phyloP scores from a whole-genome alignment of 2,888 invertebrate species.

The Papilio elwesi region DNA sequence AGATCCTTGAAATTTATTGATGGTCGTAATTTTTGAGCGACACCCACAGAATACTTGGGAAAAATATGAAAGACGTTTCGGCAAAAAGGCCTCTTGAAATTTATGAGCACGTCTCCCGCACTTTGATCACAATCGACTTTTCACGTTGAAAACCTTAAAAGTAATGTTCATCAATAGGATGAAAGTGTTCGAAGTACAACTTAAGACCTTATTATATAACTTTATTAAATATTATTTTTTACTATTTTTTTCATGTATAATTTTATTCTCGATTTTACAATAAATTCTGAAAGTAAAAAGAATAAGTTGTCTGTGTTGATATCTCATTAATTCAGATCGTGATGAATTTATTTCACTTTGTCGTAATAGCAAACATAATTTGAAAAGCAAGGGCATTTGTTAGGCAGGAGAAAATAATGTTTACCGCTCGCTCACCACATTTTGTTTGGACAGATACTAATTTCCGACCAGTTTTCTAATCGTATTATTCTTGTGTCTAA shows the following conservation, averaged over 20 bases:
- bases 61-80: slow-evolving; percentile 84
- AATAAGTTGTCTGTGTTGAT: slow-evolving; percentile 1
- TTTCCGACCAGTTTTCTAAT: slow-evolving; percentile 68
- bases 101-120: slow-evolving; percentile 79
- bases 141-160: slow-evolving; percentile 49
- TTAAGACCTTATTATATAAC: background rate
- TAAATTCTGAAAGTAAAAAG: background rate
- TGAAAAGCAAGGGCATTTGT: slow-evolving; percentile 62
- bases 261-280: background rate
- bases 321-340: slow-evolving; percentile 12
- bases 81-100: slow-evolving; percentile 81
- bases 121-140: slow-evolving; percentile 74
- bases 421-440: slow-evolving; percentile 69
- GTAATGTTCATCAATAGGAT: slow-evolving; percentile 29
- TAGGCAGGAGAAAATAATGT: slow-evolving; percentile 59
- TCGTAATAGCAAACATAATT: slow-evolving; percentile 75
- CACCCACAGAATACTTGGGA: slow-evolving; percentile 79
- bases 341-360: slow-evolving; percentile 24
- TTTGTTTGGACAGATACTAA: slow-evolving; percentile 72
- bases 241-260: background rate
- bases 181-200: slow-evolving; percentile 17
- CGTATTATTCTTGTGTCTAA: slow-evolving; percentile 57
- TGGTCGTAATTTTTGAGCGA: slow-evolving; percentile 82
- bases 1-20: slow-evolving; percentile 82
- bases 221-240: background rate